Evolutionary conservation across 2,888 invertebrate genomes (phyloP), one percentile per base, ranked within the genome.

Genomic region (Melanchra persicariae): DNA sequence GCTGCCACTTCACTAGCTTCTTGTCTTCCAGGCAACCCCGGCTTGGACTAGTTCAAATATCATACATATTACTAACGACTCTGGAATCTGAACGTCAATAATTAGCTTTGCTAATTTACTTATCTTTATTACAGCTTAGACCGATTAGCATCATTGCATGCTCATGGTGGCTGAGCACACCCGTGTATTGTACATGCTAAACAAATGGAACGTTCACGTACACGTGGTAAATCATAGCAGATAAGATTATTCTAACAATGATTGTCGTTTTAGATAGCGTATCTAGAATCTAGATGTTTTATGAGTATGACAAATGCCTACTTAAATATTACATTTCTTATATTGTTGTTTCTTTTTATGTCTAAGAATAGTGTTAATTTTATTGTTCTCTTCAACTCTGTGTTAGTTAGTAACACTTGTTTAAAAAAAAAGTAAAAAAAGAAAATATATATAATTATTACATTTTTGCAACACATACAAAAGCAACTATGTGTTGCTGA

Each of bases 171-270:
- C 7, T 6, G 17, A 67, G 9, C 15, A 40, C 1, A 66, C 15
- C 1, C n/a, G 5, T 2, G 37, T 51, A 58, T 58, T 66, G 66
- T 72, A 19, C 37, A 22, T 7, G 22, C 34, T 51, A 8, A 67
- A 19, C 26, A 52, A 45, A 37, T 52, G 40, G 15, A 59, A 68
- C 77, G 26, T 51, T 54, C 43, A 19, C 24, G n/a, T 10, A 58
- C 69, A 68, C 58, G 52, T 34, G 40, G 40, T 24, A 34, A 59
- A 59, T 58, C 7, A 76, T 76, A 40, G 12, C 1, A 40, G 58
- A 73, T 68, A n/a, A 77, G 73, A 68, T 58, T 67, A 57, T 43
- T 45, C 26, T 6, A 22, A 58, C 22, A 45, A 51, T 45, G 49
- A 66, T 75, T 57, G 34, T 51, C 15, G 43, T 57, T 26, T 64